Conservation (phyloP, 1,140 invertebrate species). For the Atta colombica region DNA sequence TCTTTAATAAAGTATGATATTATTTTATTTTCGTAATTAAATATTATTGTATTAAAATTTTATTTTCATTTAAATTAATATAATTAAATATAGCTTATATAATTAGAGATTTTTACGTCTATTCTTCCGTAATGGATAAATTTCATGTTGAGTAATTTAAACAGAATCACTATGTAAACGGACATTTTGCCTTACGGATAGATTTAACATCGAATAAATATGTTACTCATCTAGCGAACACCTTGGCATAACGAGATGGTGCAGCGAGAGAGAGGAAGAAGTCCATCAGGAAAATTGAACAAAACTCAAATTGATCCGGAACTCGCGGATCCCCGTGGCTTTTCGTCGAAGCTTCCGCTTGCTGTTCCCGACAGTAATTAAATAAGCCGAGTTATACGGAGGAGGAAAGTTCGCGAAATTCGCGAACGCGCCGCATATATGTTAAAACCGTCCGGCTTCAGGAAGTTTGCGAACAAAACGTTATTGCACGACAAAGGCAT, state of each 20-base stretch:
- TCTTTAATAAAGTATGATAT: background rate
- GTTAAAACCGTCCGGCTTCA: conserved; percentile 27
- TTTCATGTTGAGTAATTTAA: background rate
- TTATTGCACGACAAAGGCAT: conserved; percentile 40
- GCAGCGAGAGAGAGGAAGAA: background rate
- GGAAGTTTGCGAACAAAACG: conserved; percentile 36
- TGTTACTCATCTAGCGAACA: conserved; percentile 26
- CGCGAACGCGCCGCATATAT: conserved; percentile 20
- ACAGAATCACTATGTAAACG: conserved; percentile 11
- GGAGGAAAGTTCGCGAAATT: conserved; percentile 43
- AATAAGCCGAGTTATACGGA: conserved; percentile 42
- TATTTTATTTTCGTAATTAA: background rate
- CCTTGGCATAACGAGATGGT: conserved; percentile 9
- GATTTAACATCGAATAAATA: conserved; percentile 32
- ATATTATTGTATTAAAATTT: background rate
- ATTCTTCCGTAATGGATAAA: conserved; percentile 1
- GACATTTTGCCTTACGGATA: background rate
- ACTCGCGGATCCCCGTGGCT: conserved; percentile 40
- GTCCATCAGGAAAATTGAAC: conserved; percentile 42
- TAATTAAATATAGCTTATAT: background rate
- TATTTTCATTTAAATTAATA: conserved; percentile 3
- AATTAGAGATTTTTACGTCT: background rate
- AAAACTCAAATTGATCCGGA: conserved; percentile 50
- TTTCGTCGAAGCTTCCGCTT: conserved; percentile 38
- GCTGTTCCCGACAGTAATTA: conserved; percentile 48